Evolutionary conservation across 2,797 vertebrate species (phyloP).

Genomic region (Emydoidea blandingii): DNA sequence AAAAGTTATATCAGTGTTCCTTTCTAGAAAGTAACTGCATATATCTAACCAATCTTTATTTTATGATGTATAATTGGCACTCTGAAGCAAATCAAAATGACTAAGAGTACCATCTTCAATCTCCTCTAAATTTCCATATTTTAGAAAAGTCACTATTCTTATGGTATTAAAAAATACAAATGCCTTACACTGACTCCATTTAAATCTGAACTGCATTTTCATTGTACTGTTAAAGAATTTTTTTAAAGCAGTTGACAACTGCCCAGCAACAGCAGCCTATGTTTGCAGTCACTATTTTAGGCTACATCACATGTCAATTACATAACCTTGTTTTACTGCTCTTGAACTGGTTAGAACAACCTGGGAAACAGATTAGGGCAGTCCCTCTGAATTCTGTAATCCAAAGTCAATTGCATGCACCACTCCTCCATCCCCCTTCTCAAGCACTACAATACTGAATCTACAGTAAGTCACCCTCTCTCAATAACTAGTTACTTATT

Average conservation of each 20-base stretch:
- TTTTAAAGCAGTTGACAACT: conserved; percentile 91
- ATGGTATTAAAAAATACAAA: background rate
- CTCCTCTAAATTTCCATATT: conserved; percentile 24
- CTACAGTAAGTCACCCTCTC: background rate
- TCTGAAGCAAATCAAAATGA: background rate
- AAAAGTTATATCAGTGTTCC: background rate
- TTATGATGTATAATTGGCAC: conserved; percentile 10
- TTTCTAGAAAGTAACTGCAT: background rate
- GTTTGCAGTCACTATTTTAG: conserved; percentile 98
- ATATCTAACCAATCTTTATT: conserved; percentile 36
- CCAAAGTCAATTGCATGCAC: conserved; percentile 19
- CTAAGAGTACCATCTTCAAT: background rate
- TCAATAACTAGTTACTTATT: conserved; percentile 81
- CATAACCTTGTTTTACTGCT: conserved; percentile 99
- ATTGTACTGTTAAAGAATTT: conserved; percentile 47
- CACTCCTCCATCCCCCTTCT: background rate
- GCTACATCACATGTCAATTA: conserved; percentile 99
- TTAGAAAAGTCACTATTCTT: conserved; percentile 20
- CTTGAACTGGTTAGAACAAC: conserved; percentile 97
- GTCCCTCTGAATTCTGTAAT: conserved; percentile 67
- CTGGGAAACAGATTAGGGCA: conserved; percentile 91
- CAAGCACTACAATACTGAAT: background rate
- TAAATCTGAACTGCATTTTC: conserved; percentile 51
- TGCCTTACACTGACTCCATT: background rate
- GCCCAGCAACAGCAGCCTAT: conserved; percentile 96